Conservation (phyloP, 2,888 invertebrate genomes). For the Coenonympha glycerion region DNA sequence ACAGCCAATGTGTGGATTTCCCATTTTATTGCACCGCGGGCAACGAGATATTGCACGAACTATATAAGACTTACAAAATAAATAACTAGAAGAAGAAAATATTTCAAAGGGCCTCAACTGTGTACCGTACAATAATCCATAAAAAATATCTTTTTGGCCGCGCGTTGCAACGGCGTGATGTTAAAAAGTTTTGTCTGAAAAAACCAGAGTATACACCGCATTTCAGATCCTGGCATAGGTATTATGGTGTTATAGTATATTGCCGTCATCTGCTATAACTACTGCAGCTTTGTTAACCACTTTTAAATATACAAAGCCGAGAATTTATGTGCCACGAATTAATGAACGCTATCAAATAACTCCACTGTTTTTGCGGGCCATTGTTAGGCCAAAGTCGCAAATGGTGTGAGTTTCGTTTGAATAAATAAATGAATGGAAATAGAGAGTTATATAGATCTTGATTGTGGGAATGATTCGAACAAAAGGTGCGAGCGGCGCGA, state of each 20-base stretch:
- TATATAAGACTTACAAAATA: no score
- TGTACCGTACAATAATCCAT: no score
- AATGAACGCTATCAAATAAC: slow-evolving; percentile 23
- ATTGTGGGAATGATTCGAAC: slow-evolving; percentile 35
- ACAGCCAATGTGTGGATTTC: no score
- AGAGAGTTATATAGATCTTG: slow-evolving; percentile 30
- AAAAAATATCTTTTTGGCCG: no score
- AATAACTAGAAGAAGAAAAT: no score
- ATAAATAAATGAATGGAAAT: slow-evolving; percentile 37
- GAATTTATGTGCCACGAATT: slow-evolving; percentile 22
- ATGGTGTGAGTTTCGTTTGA: slow-evolving; percentile 33
- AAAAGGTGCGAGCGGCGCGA: slow-evolving; percentile 12
- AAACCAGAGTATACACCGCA: no score
- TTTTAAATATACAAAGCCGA: background rate
- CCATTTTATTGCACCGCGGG: no score
- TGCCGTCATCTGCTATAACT: background rate
- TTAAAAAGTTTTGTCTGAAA: no score
- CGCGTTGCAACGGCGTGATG: no score
- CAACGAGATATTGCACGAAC: no score
- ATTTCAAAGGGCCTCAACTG: no score
- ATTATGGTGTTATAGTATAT: background rate
- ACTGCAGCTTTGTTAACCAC: background rate
- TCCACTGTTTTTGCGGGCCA: slow-evolving; percentile 39
- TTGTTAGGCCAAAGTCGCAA: slow-evolving; percentile 45
- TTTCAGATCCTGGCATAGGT: no score